Evolutionary conservation across 2,888 invertebrate genomes (phyloP).

Genomic region (Empis livida): DNA sequence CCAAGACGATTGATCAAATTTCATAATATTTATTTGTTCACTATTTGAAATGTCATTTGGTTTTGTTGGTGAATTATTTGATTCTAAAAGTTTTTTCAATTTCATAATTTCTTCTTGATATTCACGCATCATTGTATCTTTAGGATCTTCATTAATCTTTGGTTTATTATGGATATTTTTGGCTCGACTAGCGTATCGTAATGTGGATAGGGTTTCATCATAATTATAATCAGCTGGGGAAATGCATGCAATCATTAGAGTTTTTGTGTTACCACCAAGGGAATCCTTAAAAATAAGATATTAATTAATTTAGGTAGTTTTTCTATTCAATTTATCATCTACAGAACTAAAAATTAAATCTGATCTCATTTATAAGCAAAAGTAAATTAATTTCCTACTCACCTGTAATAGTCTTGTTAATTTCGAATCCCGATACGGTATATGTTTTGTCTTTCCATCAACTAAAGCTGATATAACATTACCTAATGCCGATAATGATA

Average conservation of each 20-base stretch:
- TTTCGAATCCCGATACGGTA: constrained; percentile 76
- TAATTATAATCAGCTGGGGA: constrained; percentile 73
- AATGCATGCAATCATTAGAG: constrained; percentile 76
- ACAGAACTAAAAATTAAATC: constrained; percentile 3
- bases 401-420: constrained; percentile 63
- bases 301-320: not conserved
- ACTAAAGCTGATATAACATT: constrained; percentile 82
- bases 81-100: constrained; percentile 34
- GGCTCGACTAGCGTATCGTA: constrained; percentile 72
- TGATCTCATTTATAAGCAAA: not conserved
- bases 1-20: not conserved
- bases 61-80: constrained; percentile 2
- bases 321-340: too few relatives aligned
- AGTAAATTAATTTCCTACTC: constrained; percentile 9
- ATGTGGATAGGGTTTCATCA: constrained; percentile 69
- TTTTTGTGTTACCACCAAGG: constrained; percentile 76
- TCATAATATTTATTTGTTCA: constrained; percentile 4
- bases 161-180: constrained; percentile 80
- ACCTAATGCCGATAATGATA: constrained; percentile 74
- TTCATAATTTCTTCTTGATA: constrained; percentile 74
- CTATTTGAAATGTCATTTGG: not conserved
- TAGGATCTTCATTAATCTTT: constrained; percentile 78
- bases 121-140: constrained; percentile 71
- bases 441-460: constrained; percentile 67
- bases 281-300: constrained; percentile 45